These are phyloP conservation scores for Drosophila diplacantha DNA, from an alignment of 2,888 invertebrate genomes.

Conservation along the genomic window DNA sequence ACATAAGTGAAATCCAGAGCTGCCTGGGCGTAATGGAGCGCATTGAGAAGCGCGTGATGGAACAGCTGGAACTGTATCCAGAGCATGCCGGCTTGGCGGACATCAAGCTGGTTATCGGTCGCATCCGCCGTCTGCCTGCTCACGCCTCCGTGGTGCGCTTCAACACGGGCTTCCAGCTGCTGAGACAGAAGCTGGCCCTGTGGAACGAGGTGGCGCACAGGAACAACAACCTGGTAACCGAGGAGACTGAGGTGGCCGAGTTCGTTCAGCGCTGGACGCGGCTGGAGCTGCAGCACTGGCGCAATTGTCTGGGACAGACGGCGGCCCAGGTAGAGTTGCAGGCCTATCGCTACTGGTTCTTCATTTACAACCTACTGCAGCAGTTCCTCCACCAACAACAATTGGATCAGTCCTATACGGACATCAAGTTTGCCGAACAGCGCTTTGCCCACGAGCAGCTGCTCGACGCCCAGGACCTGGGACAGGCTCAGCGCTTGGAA, in stretches of 20 bases:
- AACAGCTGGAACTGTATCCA: slow-evolving; percentile 88
- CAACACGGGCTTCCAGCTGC: slow-evolving; percentile 91
- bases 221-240: slow-evolving; percentile 87
- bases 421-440: slow-evolving; percentile 66
- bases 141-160: slow-evolving; percentile 91
- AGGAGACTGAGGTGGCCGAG: slow-evolving; percentile 86
- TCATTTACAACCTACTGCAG: slow-evolving; percentile 85
- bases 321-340: slow-evolving; percentile 82
- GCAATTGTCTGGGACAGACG: slow-evolving; percentile 86
- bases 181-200: slow-evolving; percentile 90
- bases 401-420: slow-evolving; percentile 59
- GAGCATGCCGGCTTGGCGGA: slow-evolving; percentile 92
- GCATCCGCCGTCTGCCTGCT: slow-evolving; percentile 85
- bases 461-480: slow-evolving; percentile 47
- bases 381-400: slow-evolving; percentile 79
- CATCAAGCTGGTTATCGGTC: slow-evolving; percentile 80
- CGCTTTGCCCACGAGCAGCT: slow-evolving; percentile 68
- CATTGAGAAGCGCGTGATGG: slow-evolving; percentile 81
- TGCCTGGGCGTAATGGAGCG: slow-evolving; percentile 84
- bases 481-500: slow-evolving; percentile 60
- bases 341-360: slow-evolving; percentile 93
- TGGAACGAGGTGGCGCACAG: slow-evolving; percentile 96
- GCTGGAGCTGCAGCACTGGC: slow-evolving; percentile 92
- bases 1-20: slow-evolving; percentile 86
- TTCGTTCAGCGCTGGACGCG: slow-evolving; percentile 94